Evolutionary conservation across 2,113 vertebrate species (phyloP), one percentile per base, ranked within the genome.

Genomic region (Notarius quadriscutis): DNA sequence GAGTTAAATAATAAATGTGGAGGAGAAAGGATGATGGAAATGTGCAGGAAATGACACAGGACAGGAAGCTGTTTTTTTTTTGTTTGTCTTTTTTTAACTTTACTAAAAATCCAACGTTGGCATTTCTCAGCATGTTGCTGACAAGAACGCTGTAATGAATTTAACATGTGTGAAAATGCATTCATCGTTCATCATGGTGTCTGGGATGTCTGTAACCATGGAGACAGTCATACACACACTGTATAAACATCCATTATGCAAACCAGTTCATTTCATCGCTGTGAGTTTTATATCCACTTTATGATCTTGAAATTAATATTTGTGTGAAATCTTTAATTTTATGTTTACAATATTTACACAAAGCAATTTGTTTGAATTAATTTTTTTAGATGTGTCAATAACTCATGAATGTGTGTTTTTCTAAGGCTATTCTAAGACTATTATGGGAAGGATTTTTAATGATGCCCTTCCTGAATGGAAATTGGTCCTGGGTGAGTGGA

Each of bases 1-100:
- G 55, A 74, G 83, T 17, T 86, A 30, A 86, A 82, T 85, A 27
- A 82, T 85, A 72, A 48, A 88, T 82, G 78, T 62, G 51, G 48
- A 53, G 83, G 15, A 63, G 55, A 62, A 57, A 85, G 83, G 78
- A 15, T 75, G 75, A 74, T 62, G 75, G 78, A 85, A 60, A 48
- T 41, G 63, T 27, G 20, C 50, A 48, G 34, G 1, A n/a, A n/a
- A 22, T 41, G 69, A 51, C 53, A 34, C 27, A 34, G 51, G 41
- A 58, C 50, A 48, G 51, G 51, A 84, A 74, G 84, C 71, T 62
- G 71, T 60, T 85, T 22, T 78, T n/a, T 72, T 14, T 51, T 62
- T n/a, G n/a, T n/a, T n/a, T n/a, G n/a, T n/a, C n/a, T n/a, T 50
- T 48, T 74, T 48, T 30, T 57, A 20, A 2, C 7, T 55, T n/a